Base-by-base conservation (phyloP, 2,888 invertebrate species). In the Amblyjoppa proteus region DNA sequence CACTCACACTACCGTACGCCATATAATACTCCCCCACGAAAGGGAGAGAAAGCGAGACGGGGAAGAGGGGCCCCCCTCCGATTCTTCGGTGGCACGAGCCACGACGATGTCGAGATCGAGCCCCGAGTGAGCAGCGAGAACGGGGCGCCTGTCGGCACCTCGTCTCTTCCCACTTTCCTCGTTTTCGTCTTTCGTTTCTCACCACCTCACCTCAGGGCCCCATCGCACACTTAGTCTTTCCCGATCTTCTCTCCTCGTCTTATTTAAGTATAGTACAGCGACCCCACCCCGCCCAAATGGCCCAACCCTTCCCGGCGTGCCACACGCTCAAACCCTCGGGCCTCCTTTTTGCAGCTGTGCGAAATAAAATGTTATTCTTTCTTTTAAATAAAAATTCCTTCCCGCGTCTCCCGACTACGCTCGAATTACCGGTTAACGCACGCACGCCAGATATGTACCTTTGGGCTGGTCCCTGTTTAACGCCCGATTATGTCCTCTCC, bases 31-130 rank as follows among this genome's bases (percentile, higher is more conserved):
- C 90, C 89, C 90, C 88, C 90, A 88, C 88, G 88, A 86, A 85
- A 88, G 80, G 82, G 85, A 88, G 88, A 89, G 85, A 82, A 86
- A 76, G 73, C 66, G 76, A 76, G 82, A 79, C 80, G 73, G 61
- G 69, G 61, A 69, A 80, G 77, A 81, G 83, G 82, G 76, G 61
- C 70, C 74, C 81, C 70, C 86, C 41, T 41, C 85, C 85, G 81
- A 87, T 87, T 87, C 85, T 85, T 88, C 80, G 87, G 86, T 88
- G 91, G 91, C 91, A 91, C 91, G 91, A 91, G 92, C 90, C 90
- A 89, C 78, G 79, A 53, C 69, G 68, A 56, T n/a, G 61, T 31
- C 64, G 34, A 75, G 45, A 71, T 61, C 53, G 61, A 38, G 45
- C 11, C 49, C 34, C 75, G 53, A 66, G 49, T 45, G 66, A 78